phyloP scores from a whole-genome alignment of 2,888 invertebrate genomes.

The Emmelina monodactyla region DNA sequence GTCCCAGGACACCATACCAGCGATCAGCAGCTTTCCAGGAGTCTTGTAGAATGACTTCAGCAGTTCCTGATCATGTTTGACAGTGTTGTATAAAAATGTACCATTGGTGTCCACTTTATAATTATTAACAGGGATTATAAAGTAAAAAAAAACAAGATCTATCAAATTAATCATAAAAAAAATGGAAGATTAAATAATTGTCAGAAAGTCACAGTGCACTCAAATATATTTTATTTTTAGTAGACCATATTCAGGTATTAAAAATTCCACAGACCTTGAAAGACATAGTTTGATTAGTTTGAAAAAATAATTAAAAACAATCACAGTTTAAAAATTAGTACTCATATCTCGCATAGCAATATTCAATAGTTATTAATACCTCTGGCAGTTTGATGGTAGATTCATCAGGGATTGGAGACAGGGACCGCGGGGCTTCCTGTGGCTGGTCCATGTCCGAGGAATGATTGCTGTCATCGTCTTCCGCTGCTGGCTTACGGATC shows the following conservation, averaged over 20 bases:
- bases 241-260: too few species aligned
- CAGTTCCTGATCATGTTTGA: slow-evolving; percentile 64
- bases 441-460: slow-evolving; percentile 26
- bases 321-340: too few species aligned
- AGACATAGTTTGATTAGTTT: too few species aligned
- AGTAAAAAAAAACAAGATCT: background rate
- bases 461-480: slow-evolving; percentile 41
- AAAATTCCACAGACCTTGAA: too few species aligned
- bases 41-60: slow-evolving; percentile 71
- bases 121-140: background rate
- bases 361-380: too few species aligned
- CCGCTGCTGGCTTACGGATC: slow-evolving; percentile 28
- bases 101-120: too few species aligned
- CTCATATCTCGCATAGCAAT: too few species aligned
- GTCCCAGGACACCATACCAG: slow-evolving; percentile 93
- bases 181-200: background rate
- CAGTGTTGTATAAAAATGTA: too few species aligned
- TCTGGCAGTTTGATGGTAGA: slow-evolving; percentile 71
- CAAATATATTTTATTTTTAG: too few species aligned
- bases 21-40: slow-evolving; percentile 78
- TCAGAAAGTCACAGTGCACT: too few species aligned
- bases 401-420: slow-evolving; percentile 66
- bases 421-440: slow-evolving; percentile 31
- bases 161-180: too few species aligned
- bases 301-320: too few species aligned